A percentile compares a stretch with the other conserved stretches of the same genome.
Evolutionary conservation across 2,113 vertebrate genomes (phyloP).

Genomic region (Paedocypris sp.): DNA sequence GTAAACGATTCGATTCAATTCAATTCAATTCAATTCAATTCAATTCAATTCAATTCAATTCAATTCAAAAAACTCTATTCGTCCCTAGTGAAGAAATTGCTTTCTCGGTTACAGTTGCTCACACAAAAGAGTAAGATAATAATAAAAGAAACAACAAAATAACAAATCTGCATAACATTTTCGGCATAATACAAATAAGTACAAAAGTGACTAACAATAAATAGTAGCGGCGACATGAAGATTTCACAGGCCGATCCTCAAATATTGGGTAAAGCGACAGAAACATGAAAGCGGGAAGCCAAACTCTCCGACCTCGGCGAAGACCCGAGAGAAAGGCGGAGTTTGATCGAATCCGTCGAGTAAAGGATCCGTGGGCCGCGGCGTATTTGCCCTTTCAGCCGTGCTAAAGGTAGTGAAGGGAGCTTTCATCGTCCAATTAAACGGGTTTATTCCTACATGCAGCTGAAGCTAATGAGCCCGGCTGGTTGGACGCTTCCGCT

Average conservation of each 20-base stretch:
- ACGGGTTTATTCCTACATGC: constrained; percentile 50
- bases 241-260: constrained; percentile 7
- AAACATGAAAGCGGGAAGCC: constrained; percentile 4
- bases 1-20: no score
- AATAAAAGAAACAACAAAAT: no score
- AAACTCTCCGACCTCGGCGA: constrained; percentile 16
- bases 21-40: no score
- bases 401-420: constrained; percentile 34
- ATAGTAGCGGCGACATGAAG: constrained; percentile 2
- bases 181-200: not conserved
- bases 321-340: not conserved
- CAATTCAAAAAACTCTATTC: no score
- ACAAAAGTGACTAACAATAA: constrained; percentile 4
- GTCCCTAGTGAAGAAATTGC: no score
- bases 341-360: constrained; percentile 25
- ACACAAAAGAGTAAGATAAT: no score
- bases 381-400: constrained; percentile 37
- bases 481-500: constrained; percentile 40
- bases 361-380: constrained; percentile 21
- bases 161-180: no score
- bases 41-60: no score
- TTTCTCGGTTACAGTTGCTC: no score
- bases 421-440: constrained; percentile 54
- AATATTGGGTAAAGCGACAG: constrained; percentile 13
- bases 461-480: constrained; percentile 53